Evolutionary conservation across 2,888 invertebrate species (phyloP), one percentile per base, ranked within the genome.

Genomic region (Pseudococcus viburni): DNA sequence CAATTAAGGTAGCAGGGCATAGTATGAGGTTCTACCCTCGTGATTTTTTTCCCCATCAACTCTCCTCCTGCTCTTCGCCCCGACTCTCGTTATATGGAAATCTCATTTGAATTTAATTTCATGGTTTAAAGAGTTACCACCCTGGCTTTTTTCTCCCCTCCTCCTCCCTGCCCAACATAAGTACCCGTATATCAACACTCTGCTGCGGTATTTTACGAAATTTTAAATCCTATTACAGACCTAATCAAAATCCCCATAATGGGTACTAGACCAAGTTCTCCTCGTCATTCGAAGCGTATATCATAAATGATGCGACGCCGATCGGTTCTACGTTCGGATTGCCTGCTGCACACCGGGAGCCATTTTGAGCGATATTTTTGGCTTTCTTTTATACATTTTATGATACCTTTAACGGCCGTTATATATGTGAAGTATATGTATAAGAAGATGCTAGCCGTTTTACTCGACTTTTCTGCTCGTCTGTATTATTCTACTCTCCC

Each of bases 101-200:
- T 80, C 80, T 80, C 80, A 80, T 80, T 80, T 80, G 80, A 80
- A 80, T 80, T 80, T 80, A 80, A 80, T 80, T 80, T 80, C 80
- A 80, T 80, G 80, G 80, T 80, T 80, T 80, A 80, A 80, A 33
- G 80, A 80, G 80, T 80, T 19, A 42, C 80, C 12, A 80, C 17
- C 80, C 80, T 33, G 26, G 26, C 26, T 33, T 33, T 33, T 33
- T 33, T 33, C 3, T 33, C 26, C 3, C 26, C 26, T n/a, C n/a
- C n/a, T n/a, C 26, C 3, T 15, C 2, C n/a, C 4, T 42, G 8
- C 17, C 17, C 19, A n/a, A 15, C 39, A 39, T n/a, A 80, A 80
- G 42, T 42, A 42, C 80, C 80, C 42, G 80, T 80, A 80, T 80
- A 80, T 80, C 80, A 42, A 80, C 80, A 80, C 80, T 42, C 68